A percentile compares a stretch with the other conserved stretches of the same genome.
Evolutionary conservation across 2,113 vertebrate genomes (phyloP).

Genomic region (Halcyon malimbica): DNA sequence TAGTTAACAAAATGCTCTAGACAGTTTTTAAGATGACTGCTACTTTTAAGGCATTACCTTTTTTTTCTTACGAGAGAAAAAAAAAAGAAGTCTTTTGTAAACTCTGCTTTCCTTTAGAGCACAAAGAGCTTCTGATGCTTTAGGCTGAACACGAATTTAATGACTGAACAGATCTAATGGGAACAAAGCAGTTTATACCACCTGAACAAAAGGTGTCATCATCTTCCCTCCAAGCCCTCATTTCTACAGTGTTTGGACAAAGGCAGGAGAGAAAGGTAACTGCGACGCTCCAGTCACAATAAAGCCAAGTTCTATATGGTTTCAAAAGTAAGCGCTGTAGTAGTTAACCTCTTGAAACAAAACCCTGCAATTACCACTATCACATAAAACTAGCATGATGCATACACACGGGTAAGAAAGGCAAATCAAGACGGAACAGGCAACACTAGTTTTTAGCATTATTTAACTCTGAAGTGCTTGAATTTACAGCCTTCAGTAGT

Average conservation of each 20-base stretch:
- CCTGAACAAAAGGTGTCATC: background rate
- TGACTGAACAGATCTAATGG: background rate
- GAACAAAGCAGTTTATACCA: background rate
- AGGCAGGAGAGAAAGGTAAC: background rate
- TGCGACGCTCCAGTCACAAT: background rate
- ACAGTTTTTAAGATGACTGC: background rate
- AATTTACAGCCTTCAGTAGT: background rate
- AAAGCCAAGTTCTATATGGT: background rate
- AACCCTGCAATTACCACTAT: constrained; percentile 2
- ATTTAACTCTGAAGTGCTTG: background rate
- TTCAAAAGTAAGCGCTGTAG: background rate
- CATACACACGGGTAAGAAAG: background rate
- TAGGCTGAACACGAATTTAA: background rate
- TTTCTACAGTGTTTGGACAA: background rate
- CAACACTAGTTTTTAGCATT: background rate
- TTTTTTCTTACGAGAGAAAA: background rate
- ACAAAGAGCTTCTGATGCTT: background rate
- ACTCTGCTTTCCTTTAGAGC: background rate
- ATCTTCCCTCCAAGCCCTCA: background rate
- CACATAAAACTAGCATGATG: constrained; percentile 3
- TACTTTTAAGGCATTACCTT: background rate
- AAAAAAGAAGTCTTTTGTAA: background rate
- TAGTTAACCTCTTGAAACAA: constrained; percentile 9
- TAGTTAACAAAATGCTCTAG: background rate
- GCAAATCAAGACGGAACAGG: constrained; percentile 24